These are phyloP conservation scores for Prochilodus magdalenae DNA, from an alignment of 2,113 vertebrate genomes.

Conservation along the genomic window DNA sequence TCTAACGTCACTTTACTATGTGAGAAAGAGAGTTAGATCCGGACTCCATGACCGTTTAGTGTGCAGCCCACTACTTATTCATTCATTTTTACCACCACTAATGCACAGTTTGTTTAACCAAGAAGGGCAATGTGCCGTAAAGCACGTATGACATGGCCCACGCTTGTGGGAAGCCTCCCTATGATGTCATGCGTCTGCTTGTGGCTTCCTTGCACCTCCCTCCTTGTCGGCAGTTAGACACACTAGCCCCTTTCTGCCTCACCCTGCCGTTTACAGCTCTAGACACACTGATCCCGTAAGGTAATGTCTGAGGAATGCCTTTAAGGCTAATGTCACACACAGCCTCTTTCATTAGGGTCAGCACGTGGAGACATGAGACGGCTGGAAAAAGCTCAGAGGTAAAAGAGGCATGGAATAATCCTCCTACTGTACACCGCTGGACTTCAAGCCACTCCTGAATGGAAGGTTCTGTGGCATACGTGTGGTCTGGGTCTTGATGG, in stretches of 20 bases:
- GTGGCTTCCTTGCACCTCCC: conserved; percentile 23
- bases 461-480: background rate
- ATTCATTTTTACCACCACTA: conserved; percentile 8
- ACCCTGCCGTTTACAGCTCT: conserved; percentile 58
- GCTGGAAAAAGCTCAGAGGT: conserved; percentile 46
- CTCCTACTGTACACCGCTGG: conserved; percentile 56
- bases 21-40: background rate
- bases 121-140: background rate
- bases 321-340: conserved; percentile 62
- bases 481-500: background rate
- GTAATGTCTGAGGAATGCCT: conserved; percentile 75
- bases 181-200: conserved; percentile 70
- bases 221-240: conserved; percentile 62
- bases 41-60: background rate
- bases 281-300: conserved; percentile 64
- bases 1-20: background rate
- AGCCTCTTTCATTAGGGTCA: conserved; percentile 69
- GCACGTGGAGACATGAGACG: conserved; percentile 43
- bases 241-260: conserved; percentile 71
- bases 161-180: conserved; percentile 40
- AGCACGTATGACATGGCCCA: conserved; percentile 36
- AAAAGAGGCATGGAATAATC: conserved; percentile 62
- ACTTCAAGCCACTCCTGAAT: conserved; percentile 32
- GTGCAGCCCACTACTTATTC: background rate
- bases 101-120: background rate